A percentile compares a stretch with the other conserved stretches of the same genome.
These are phyloP conservation scores for Hylaea fasciaria DNA, from an alignment of 2,888 invertebrate genomes.

Conservation along the genomic window DNA sequence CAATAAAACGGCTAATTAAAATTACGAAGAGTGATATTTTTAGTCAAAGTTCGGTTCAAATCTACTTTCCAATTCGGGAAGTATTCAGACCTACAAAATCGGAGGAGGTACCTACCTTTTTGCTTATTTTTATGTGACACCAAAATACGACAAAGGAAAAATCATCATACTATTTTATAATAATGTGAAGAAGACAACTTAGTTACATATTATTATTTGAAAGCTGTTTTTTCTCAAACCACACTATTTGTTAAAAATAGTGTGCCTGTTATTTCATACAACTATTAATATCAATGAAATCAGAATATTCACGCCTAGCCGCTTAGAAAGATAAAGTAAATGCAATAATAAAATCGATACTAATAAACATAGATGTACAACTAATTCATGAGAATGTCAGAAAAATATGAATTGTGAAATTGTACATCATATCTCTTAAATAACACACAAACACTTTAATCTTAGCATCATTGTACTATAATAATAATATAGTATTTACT, in stretches of 20 bases:
- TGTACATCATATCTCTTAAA: constrained; percentile 11
- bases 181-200: neutral
- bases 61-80: too few species aligned
- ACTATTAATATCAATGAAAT: neutral
- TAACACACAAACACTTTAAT: constrained; percentile 19
- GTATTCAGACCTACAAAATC: neutral
- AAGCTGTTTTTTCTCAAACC: too few species aligned
- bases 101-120: neutral
- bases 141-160: neutral
- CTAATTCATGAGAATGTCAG: constrained; percentile 12
- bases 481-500: constrained; percentile 29
- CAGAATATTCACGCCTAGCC: neutral
- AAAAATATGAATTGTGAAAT: constrained; percentile 32
- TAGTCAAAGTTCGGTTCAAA: too few species aligned
- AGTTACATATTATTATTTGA: too few species aligned
- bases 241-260: too few species aligned
- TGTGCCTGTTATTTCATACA: neutral
- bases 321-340: constrained; percentile 30
- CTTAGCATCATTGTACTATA: constrained; percentile 34
- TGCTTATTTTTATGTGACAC: neutral
- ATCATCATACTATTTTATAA: neutral
- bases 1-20: too few species aligned
- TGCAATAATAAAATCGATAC: constrained; percentile 40
- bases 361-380: constrained; percentile 15
- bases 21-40: too few species aligned